Evolutionary conservation across 2,888 invertebrate genomes (phyloP).

Genomic region (Oligia strigilis): DNA sequence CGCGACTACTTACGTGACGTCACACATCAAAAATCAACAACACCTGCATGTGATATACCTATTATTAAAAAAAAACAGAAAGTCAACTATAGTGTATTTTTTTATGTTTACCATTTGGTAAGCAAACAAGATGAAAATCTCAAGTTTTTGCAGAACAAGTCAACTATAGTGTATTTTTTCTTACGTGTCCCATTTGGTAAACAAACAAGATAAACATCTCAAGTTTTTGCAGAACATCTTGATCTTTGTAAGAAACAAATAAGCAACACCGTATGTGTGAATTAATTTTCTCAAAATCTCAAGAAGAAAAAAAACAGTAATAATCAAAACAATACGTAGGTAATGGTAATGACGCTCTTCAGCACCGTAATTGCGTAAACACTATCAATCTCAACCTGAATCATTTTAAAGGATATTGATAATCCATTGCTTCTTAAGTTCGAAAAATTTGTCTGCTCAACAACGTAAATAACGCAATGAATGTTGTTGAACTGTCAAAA

Average conservation of each 20-base stretch:
- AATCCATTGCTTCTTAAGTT: no score
- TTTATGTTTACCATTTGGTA: not conserved
- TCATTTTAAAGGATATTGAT: no score
- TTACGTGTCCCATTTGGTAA: not conserved
- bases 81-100: not conserved
- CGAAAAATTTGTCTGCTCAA: no score
- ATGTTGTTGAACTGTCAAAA: no score
- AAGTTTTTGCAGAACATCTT: not conserved
- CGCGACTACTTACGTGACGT: conserved; percentile 48
- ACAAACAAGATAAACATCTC: not conserved
- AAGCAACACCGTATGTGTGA: not conserved
- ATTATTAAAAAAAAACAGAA: conserved; percentile 17
- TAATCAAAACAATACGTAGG: conserved; percentile 7
- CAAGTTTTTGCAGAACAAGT: not conserved
- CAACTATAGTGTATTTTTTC: not conserved
- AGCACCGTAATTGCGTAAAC: no score
- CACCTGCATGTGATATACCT: conserved; percentile 37
- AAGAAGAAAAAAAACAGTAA: not conserved
- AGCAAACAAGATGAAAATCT: not conserved
- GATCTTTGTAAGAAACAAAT: not conserved
- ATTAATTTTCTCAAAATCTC: not conserved
- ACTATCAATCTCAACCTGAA: no score
- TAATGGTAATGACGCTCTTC: not conserved
- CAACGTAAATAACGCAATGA: no score
- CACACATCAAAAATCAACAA: conserved; percentile 46